phyloP scores from a whole-genome alignment of 2,797 vertebrate genomes.

The Xenops minutus region DNA sequence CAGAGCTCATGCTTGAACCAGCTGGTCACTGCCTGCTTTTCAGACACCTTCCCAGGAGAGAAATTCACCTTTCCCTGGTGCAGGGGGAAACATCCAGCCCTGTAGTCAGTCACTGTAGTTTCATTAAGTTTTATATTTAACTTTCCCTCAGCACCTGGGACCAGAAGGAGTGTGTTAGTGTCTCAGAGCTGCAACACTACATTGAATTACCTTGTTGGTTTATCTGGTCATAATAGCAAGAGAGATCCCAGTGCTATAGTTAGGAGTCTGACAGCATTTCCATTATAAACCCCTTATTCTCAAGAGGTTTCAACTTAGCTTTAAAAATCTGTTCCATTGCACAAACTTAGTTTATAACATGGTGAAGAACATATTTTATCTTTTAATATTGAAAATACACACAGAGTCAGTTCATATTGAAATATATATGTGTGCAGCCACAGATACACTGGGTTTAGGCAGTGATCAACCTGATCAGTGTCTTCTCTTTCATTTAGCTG shows the following conservation, averaged over 20 bases:
- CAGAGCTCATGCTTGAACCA: neutral
- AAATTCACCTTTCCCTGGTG: constrained; percentile 4
- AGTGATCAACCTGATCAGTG: neutral
- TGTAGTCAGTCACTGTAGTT: constrained; percentile 2
- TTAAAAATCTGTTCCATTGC: constrained; percentile 39
- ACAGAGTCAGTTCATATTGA: neutral
- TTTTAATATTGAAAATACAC: constrained; percentile 34
- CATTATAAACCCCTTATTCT: constrained; percentile 44
- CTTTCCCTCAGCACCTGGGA: constrained; percentile 33
- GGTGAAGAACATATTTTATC: constrained; percentile 16
- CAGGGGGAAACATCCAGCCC: constrained; percentile 2
- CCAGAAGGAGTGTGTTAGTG: constrained; percentile 30
- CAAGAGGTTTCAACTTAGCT: constrained; percentile 40
- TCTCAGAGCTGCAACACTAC: constrained; percentile 46
- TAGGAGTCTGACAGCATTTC: constrained; percentile 62
- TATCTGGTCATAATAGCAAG: constrained; percentile 64
- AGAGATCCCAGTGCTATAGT: constrained; percentile 54
- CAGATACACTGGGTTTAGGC: neutral
- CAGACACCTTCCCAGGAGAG: neutral
- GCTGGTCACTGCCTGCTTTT: neutral
- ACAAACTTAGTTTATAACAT: constrained; percentile 43
- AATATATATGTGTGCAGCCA: neutral
- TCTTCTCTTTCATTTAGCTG: neutral
- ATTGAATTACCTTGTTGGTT: constrained; percentile 68
- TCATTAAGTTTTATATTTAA: constrained; percentile 64